Evolutionary conservation across 2,113 vertebrate genomes (phyloP).

Genomic region (Tupaia chinensis): DNA sequence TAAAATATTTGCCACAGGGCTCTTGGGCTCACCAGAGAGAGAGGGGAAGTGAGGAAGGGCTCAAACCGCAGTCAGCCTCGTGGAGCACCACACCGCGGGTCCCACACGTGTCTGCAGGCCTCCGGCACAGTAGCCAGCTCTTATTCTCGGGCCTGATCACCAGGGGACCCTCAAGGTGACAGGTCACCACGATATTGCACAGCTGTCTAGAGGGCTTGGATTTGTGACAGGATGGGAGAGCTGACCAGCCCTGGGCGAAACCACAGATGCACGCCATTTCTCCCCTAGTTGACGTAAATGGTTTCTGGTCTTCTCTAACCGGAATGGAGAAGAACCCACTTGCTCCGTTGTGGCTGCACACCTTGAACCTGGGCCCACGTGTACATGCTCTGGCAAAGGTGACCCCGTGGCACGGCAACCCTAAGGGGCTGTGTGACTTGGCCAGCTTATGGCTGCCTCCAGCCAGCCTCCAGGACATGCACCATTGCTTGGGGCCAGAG

Average conservation of each 20-base stretch:
- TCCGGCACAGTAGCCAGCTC: not conserved
- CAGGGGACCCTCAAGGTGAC: not conserved
- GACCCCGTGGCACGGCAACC: rapidly evolving
- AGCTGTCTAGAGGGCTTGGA: too few relatives aligned
- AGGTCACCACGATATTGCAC: not conserved
- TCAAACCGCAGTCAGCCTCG: too few relatives aligned
- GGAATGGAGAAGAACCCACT: not conserved
- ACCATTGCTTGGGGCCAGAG: not conserved
- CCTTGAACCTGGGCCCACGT: too few relatives aligned
- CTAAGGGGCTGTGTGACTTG: too few relatives aligned
- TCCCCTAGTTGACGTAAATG: not conserved
- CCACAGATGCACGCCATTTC: rapidly evolving
- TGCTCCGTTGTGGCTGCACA: rapidly evolving
- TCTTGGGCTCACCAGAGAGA: too few relatives aligned
- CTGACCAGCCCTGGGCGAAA: not conserved
- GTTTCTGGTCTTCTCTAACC: not conserved
- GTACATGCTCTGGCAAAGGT: not conserved
- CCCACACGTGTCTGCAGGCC: not conserved
- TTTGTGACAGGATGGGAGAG: rapidly evolving
- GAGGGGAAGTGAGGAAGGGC: too few relatives aligned
- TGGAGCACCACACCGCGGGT: too few relatives aligned
- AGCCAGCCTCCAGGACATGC: rapidly evolving
- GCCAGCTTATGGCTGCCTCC: rapidly evolving
- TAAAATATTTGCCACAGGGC: too few relatives aligned
- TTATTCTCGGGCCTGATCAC: not conserved